Conservation (phyloP, 2,797 vertebrate species). For the Cryptoblepharus egeriae region DNA sequence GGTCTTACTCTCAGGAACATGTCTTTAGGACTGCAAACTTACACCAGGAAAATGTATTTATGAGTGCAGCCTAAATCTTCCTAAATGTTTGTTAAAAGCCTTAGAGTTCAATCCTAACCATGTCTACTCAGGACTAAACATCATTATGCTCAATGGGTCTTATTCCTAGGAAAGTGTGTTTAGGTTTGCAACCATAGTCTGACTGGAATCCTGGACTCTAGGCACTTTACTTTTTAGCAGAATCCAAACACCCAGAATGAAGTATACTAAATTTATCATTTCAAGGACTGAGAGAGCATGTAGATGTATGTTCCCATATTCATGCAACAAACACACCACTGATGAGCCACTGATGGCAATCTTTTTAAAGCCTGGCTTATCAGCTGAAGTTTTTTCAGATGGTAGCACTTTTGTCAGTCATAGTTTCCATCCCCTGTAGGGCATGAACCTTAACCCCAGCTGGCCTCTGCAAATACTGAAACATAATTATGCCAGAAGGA, state of each 20-base stretch:
- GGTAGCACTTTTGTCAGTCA: constrained; percentile 10
- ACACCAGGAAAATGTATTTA: no score
- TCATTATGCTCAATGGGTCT: no score
- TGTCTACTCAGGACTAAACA: no score
- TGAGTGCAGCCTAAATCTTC: no score
- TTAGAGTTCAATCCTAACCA: no score
- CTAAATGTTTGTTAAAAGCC: no score
- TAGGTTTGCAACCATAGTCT: neutral
- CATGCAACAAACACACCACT: neutral
- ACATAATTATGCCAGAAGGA: constrained; percentile 12
- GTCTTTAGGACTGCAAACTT: no score
- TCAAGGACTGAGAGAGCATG: neutral
- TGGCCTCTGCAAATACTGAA: constrained; percentile 18
- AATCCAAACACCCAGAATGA: neutral
- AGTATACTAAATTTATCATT: neutral
- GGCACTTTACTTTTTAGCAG: neutral
- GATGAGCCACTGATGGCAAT: neutral
- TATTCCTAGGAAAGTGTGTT: no score
- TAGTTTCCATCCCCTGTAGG: neutral
- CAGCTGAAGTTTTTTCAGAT: constrained; percentile 13
- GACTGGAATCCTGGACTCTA: neutral
- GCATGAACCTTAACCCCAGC: constrained; percentile 16
- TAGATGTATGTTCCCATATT: neutral
- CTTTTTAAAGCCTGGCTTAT: constrained; percentile 15
- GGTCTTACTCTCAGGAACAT: no score